phyloP scores from a whole-genome alignment of 1,140 invertebrate species.

The Cydia pomonella region DNA sequence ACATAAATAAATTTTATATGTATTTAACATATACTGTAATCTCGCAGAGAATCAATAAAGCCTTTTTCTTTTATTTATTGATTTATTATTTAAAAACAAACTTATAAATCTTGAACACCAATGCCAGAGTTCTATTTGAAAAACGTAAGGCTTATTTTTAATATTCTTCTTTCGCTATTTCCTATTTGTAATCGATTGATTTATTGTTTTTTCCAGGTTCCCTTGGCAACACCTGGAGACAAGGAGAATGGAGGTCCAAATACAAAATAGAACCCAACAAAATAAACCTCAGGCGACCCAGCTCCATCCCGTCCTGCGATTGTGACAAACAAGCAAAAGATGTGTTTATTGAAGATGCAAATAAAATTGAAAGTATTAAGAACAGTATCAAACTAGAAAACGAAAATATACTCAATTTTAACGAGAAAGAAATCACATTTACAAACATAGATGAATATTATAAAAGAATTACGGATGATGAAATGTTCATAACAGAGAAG shows the following conservation, averaged over 20 bases:
- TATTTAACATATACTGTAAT: too few relatives aligned
- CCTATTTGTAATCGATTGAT: background rate
- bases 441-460: conserved; percentile 44
- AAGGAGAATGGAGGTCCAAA: conserved; percentile 73
- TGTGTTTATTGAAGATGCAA: conserved; percentile 34
- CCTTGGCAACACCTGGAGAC: conserved; percentile 75
- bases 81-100: too few relatives aligned
- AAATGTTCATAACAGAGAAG: conserved; percentile 65
- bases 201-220: conserved; percentile 63
- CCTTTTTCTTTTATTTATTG: too few relatives aligned
- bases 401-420: conserved; percentile 26
- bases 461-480: conserved; percentile 55
- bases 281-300: conserved; percentile 51
- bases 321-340: conserved; percentile 37
- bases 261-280: conserved; percentile 61
- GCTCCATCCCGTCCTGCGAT: conserved; percentile 32
- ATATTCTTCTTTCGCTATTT: too few relatives aligned
- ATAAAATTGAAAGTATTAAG: conserved; percentile 22
- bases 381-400: conserved; percentile 34
- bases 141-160: too few relatives aligned
- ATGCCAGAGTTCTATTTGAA: too few relatives aligned
- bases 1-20: too few relatives aligned
- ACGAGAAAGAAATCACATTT: conserved; percentile 32
- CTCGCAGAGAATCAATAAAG: too few relatives aligned
- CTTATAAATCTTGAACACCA: too few relatives aligned